phyloP scores from a whole-genome alignment of 2,888 invertebrate species.

The Sarcophaga carnaria region DNA sequence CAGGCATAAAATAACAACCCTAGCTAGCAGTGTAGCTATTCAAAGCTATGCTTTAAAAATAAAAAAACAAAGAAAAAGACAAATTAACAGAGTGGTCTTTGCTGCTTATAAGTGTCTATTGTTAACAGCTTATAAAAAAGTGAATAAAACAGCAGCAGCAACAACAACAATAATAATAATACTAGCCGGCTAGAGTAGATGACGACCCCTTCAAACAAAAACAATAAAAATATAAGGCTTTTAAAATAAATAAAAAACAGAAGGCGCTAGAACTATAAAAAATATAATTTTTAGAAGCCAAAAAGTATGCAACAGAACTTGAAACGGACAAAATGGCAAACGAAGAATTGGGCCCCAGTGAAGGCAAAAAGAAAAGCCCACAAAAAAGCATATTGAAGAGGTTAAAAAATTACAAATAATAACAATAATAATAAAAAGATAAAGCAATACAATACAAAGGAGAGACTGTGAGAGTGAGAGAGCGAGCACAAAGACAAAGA shows the following conservation, averaged over 20 bases:
- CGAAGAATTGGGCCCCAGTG: constrained; percentile 14
- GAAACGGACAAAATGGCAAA: constrained; percentile 18
- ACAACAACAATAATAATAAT: constrained; percentile 19
- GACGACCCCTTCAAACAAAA: constrained; percentile 29
- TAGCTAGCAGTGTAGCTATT: neutral
- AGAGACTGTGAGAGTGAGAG: constrained; percentile 17
- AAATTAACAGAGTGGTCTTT: constrained; percentile 40
- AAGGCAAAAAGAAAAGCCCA: constrained; percentile 34
- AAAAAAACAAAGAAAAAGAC: neutral
- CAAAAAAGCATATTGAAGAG: constrained; percentile 54
- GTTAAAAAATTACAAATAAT: constrained; percentile 43
- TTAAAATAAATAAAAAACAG: constrained; percentile 19
- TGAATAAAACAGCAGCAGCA: neutral
- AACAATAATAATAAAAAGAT: constrained; percentile 22
- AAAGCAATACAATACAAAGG: neutral
- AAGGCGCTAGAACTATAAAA: constrained; percentile 56
- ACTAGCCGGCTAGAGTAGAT: neutral
- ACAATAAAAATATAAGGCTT: constrained; percentile 48
- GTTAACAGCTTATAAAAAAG: constrained; percentile 51
- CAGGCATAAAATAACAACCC: neutral
- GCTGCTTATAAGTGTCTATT: constrained; percentile 63
- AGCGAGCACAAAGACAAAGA: neutral
- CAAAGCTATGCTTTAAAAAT: neutral
- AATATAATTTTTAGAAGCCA: constrained; percentile 32
- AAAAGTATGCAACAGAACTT: constrained; percentile 61